Evolutionary conservation across 1,140 invertebrate species (phyloP).

Genomic region (Caenorhabditis briggsae): DNA sequence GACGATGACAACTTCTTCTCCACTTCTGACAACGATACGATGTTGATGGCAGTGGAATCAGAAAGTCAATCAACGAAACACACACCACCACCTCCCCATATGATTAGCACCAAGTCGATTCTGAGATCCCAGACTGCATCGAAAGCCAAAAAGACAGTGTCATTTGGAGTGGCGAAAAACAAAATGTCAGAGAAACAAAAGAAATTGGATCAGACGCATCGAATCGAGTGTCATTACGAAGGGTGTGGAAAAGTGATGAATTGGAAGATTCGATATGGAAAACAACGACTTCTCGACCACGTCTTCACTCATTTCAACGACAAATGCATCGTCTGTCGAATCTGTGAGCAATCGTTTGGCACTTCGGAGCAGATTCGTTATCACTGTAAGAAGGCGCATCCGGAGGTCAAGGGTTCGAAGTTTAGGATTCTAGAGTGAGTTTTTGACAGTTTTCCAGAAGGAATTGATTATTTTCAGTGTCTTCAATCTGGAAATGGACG

Average conservation of each 20-base stretch:
- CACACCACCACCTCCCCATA: background rate
- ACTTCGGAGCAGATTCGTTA: background rate
- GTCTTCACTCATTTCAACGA: background rate
- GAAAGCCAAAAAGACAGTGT: background rate
- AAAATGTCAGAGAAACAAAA: conserved; percentile 1
- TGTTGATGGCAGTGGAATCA: background rate
- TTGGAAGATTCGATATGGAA: conserved; percentile 35
- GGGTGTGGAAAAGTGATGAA: background rate
- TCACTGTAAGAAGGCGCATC: conserved; percentile 10
- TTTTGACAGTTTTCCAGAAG: background rate
- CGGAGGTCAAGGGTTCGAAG: background rate
- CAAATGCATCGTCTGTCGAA: background rate
- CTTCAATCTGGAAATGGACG: background rate
- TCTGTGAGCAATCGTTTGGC: background rate
- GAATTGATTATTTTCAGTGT: background rate
- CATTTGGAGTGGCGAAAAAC: background rate
- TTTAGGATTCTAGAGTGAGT: conserved; percentile 28
- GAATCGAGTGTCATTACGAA: background rate
- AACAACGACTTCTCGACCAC: conserved; percentile 25
- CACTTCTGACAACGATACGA: background rate
- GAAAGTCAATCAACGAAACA: no score
- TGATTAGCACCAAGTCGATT: background rate
- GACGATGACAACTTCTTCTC: background rate
- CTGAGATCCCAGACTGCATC: background rate
- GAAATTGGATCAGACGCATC: conserved; percentile 2